Evolutionary conservation across 2,113 vertebrate genomes (phyloP), one percentile per base, ranked within the genome.

Genomic region (Dissostichus mawsoni): DNA sequence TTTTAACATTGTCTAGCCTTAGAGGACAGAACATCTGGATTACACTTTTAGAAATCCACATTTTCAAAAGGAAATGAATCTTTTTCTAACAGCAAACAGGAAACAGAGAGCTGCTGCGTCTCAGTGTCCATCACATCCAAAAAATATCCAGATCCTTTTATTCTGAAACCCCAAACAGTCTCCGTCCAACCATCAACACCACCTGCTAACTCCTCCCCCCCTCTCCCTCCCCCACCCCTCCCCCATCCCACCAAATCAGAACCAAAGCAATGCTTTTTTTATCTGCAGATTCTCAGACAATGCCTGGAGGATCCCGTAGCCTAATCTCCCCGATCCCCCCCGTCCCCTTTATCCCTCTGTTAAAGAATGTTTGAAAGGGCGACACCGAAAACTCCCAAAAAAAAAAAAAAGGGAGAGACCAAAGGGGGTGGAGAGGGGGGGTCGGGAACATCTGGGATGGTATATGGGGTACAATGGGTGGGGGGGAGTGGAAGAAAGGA

Each of bases 271-370:
- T 87, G 89, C 89, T 95, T 89, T 90, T 92, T 95, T 90, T 97
- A 98, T 97, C 96, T 97, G 94, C 96, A 96, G 96, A 96, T 97
- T 96, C 94, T 95, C 95, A 96, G 96, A 98, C 96, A 98, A 96
- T 95, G 95, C 96, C 97, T 96, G 95, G 96, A 97, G 96, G 95
- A 95, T 96, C 96, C 95, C 92, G 81, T 95, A 85, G 92, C 96
- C 96, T 98, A 98, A 98, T 98, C 98, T 96, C 95, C 95, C 95
- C 76, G 83, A 85, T 86, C 87, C 90, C 78, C 72, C 69, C 71
- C 25, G 8, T 16, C 74, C 95, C 94, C 96, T 97, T 97, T 96
- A 97, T 97, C 95, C 94, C 92, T 96, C 96, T 97, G 96, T 97
- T 96, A 93, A 96, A 97, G 96, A 95, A 96, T 95, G 97, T 96